phyloP scores from a whole-genome alignment of 2,113 vertebrate species.

The Carlito syrichta region DNA sequence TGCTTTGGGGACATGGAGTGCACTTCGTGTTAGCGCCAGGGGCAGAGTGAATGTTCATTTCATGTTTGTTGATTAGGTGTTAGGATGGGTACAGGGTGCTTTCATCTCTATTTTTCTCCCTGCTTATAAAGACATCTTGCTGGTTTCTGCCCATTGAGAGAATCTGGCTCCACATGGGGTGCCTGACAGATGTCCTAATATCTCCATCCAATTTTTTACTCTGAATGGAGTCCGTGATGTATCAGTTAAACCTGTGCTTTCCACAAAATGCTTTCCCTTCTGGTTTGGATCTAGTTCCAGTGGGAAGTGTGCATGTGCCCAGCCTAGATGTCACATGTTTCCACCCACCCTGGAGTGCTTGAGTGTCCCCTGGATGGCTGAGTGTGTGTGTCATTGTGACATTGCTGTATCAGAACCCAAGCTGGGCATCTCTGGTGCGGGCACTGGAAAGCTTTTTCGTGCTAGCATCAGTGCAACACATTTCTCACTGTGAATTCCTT shows the following conservation, averaged over 20 bases:
- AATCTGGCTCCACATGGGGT: conserved; percentile 11
- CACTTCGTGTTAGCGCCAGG: neutral
- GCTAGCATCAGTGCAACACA: neutral
- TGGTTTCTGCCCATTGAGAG: conserved; percentile 57
- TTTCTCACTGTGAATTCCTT: neutral
- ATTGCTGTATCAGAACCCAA: neutral
- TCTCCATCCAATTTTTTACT: conserved; percentile 33
- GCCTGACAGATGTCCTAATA: conserved; percentile 49
- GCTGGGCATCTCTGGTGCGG: neutral
- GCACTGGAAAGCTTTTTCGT: neutral
- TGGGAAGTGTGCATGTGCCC: neutral
- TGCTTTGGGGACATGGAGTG: neutral
- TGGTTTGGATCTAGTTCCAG: neutral
- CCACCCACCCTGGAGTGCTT: neutral
- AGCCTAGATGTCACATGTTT: neutral
- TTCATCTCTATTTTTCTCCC: neutral
- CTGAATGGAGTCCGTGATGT: neutral
- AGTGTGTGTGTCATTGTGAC: neutral
- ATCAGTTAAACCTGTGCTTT: neutral
- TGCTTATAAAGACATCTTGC: conserved; percentile 6
- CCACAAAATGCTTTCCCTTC: neutral
- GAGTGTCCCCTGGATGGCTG: neutral
- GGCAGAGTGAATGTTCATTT: neutral
- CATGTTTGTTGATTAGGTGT: neutral
- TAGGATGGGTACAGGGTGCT: neutral